Conservation (phyloP, 2,797 vertebrate species). For the Myoxocephalus aenaeus region DNA sequence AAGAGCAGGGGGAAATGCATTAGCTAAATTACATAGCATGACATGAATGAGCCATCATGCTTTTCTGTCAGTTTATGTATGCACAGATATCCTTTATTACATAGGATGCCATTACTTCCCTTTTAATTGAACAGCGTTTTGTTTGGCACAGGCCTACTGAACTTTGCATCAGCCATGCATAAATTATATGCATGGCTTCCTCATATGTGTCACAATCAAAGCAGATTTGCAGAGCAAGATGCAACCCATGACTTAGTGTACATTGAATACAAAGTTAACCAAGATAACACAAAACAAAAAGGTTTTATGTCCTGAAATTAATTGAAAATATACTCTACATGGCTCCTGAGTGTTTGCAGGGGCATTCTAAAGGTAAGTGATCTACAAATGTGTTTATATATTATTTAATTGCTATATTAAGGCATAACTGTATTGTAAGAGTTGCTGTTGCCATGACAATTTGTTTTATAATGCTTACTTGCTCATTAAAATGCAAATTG, state of each 20-base stretch:
- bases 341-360: conserved; percentile 18
- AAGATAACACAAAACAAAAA: conserved; percentile 15
- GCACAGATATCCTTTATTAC: conserved; percentile 83
- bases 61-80: conserved; percentile 79
- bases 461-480: conserved; percentile 78
- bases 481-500: conserved; percentile 86
- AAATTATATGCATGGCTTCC: conserved; percentile 81
- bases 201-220: conserved; percentile 78
- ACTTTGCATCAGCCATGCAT: conserved; percentile 79
- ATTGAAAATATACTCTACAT: conserved; percentile 34
- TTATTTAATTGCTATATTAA: conserved; percentile 62
- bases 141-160: conserved; percentile 76
- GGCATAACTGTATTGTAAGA: conserved; percentile 62
- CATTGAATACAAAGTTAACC: conserved; percentile 26
- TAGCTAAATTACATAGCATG: conserved; percentile 86
- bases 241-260: conserved; percentile 58
- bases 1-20: conserved; percentile 86
- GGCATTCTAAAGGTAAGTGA: conserved; percentile 31
- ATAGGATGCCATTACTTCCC: conserved; percentile 80
- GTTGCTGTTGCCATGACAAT: conserved; percentile 63
- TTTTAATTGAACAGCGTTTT: conserved; percentile 86
- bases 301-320: not conserved
- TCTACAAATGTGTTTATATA: conserved; percentile 56
- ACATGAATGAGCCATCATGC: conserved; percentile 79
- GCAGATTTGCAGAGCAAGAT: conserved; percentile 68